Conservation (phyloP, 2,113 vertebrate species). For the Mustela lutreola region DNA sequence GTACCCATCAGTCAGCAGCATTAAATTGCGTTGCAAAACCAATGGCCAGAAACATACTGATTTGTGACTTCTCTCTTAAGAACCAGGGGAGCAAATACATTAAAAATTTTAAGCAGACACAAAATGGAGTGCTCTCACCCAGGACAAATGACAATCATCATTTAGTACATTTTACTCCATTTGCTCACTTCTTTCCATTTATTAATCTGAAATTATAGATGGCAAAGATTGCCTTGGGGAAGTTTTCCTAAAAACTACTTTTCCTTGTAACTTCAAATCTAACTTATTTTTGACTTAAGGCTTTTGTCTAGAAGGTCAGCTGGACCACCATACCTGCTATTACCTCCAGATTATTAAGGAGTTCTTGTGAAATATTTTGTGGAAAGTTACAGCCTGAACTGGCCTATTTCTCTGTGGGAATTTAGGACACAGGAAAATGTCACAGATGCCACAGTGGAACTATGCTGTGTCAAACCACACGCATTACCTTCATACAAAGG, state of each 20-base stretch:
- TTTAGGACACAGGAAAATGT: background rate
- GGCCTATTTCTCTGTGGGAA: conserved; percentile 20
- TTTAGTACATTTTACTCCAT: background rate
- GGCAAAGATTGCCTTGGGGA: conserved; percentile 25
- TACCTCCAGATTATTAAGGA: conserved; percentile 42
- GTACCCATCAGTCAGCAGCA: background rate
- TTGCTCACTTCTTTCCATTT: conserved; percentile 44
- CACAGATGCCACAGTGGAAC: background rate
- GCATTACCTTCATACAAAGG: background rate
- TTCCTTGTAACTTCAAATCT: conserved; percentile 44
- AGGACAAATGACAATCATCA: background rate
- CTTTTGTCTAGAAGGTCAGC: conserved; percentile 48
- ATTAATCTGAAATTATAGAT: conserved; percentile 39
- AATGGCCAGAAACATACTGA: background rate
- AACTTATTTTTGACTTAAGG: conserved; percentile 46
- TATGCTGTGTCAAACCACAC: background rate
- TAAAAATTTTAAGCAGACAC: background rate
- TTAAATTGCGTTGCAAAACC: background rate
- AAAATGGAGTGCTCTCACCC: background rate
- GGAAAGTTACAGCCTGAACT: conserved; percentile 13
- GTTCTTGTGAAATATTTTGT: conserved; percentile 4
- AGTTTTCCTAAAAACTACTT: conserved; percentile 43
- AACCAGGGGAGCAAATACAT: background rate
- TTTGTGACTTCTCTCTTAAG: conserved; percentile 12
- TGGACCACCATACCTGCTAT: background rate